Base-by-base conservation (phyloP, 2,113 vertebrate genomes). In the Pluvianellus socialis region DNA sequence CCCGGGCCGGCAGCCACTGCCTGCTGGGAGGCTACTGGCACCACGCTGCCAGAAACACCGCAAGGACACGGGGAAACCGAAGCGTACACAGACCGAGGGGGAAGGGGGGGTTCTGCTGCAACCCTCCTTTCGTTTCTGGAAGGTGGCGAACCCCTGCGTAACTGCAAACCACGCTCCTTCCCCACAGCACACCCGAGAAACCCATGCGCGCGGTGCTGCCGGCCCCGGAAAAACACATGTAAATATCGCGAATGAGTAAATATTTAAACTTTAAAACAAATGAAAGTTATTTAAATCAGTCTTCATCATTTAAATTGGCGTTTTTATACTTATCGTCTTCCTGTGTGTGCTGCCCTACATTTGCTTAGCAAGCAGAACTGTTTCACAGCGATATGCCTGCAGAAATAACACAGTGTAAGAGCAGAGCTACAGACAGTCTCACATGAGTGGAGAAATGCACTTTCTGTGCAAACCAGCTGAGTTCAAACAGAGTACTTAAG, bases 211-310 rank as follows among this genome's bases (percentile, higher is more conserved):
- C 13, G 0, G 2, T 1, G 81, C 91, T 79, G 89, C 66, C 17
- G 27, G 85, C 61, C 20, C 26, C 53, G 21, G 56, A 92, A 72
- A 47, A 18, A 45, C 74, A 6, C 74, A 18, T 5, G 81, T 53
- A 76, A 88, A 88, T 88, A 79, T 0, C 38, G 63, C 33, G 2
- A 67, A 90, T 12, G 24, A 84, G 87, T 61, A 86, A 88, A 88
- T 83, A 95, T 88, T 93, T 93, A 66, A 94, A 86, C 53, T 75
- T 86, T 3, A 12, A 77, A 94, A 83, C 62, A 92, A 95, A 96
- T 42, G 22, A 35, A 87, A 72, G 87, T 63, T 73, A 79, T 79
- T 93, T 86, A 68, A 76, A 94, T 85, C 6, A 0, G 22, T 66
- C 91, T 56, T 63, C 87, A 20, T 77, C n/a, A 53, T 76, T 92